Conservation (phyloP, 92 coral and sea anemone species). For the Scolanthus callimorphus region DNA sequence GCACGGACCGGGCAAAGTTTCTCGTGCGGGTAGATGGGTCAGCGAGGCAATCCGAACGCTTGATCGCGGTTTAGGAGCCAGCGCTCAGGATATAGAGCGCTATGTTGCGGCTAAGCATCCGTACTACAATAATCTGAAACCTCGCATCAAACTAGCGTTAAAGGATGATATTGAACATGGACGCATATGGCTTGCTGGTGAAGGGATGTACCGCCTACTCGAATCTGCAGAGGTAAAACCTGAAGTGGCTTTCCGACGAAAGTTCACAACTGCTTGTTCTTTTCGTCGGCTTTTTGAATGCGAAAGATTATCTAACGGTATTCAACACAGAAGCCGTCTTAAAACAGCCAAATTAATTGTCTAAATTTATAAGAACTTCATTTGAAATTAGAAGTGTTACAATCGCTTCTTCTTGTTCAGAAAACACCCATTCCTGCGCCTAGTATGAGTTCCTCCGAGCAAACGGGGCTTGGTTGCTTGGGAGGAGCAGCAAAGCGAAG, state of each 20-base stretch:
- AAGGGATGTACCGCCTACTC: conserved; percentile 84
- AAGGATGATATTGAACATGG: conserved; percentile 93
- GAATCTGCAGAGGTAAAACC: conserved; percentile 86
- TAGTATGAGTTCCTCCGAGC: no score
- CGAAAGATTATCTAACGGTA: background rate
- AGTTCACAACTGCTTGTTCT: conserved; percentile 8
- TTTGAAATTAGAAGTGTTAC: no score
- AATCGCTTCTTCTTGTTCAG: no score
- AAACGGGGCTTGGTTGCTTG: no score
- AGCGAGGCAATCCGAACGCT: conserved; percentile 95
- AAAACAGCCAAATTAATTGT: no score
- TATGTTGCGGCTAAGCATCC: conserved; percentile 88
- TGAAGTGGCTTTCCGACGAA: background rate
- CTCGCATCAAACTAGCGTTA: conserved; percentile 85
- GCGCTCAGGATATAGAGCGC: conserved; percentile 83
- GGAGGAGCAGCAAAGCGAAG: conserved; percentile 1
- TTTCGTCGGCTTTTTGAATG: conserved; percentile 4
- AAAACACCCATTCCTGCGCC: no score
- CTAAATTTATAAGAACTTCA: no score
- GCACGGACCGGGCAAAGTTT: conserved; percentile 78
- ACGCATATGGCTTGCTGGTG: conserved; percentile 82
- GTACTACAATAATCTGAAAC: conserved; percentile 86
- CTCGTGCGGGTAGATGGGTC: conserved; percentile 95
- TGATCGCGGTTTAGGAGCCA: conserved; percentile 91
- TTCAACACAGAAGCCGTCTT: background rate